Base-by-base conservation (phyloP, 2,888 invertebrate genomes). In the Polyommatus iphigenia region DNA sequence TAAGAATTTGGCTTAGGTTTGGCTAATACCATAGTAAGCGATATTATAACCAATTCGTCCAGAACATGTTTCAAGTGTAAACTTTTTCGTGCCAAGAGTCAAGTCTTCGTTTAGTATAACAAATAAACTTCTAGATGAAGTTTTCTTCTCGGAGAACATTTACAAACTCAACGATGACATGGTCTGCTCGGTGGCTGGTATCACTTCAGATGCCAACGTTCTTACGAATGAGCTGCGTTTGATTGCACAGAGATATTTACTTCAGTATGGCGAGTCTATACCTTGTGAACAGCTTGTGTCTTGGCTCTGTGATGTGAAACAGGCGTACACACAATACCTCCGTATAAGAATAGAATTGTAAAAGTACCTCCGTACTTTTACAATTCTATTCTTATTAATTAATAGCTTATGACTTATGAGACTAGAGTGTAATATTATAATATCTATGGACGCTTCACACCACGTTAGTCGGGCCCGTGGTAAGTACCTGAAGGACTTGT, bases 241-340 rank as follows among this genome's bases (percentile, higher is more conserved):
- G 75, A 98, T 99, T 83, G 99, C 99, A 24, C 99, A 99, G 88
- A 96, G 99, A 85, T 99, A 99, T 90, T 94, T 98, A 80, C 95
- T 98, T 79, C 98, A 98, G 88, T 99, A 99, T 89, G 99, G 99
- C 76, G 99, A 99, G 91, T 97, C 99, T 10, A 99, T 99, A 88
- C 99, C 99, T 0, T 99, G 99, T 90, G 99, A 99, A 91, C 99
- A 99, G 87, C 94, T 99, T 73, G 99, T 99, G 0, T 98, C 99
- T 0, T 98, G 98, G 95, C 94, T 99, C 76, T 99, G 99, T 95
- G 99, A 99, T 94, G 97, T 99, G 46, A 99, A 99, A 89, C 99
- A 99, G 92, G 98, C 99, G 4, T 99, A 99, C 90, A 99, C 99
- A 78, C 99, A 99, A 87, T 99, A 98, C n/a, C n/a, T n/a, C n/a